Conservation (phyloP, 1,140 invertebrate genomes). For the Calephelis virginiensis region DNA sequence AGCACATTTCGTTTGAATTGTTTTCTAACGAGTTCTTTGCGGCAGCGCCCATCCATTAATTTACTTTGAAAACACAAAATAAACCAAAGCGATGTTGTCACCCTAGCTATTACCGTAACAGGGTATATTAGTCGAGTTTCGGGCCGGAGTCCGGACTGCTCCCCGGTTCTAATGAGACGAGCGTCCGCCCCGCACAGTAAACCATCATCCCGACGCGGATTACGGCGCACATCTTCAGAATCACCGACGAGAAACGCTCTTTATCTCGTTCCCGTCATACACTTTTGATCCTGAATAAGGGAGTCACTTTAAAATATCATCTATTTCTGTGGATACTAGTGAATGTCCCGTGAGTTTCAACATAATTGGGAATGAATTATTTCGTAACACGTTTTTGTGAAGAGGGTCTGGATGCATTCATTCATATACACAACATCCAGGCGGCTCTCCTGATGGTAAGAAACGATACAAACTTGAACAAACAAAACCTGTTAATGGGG, state of each 20-base stretch:
- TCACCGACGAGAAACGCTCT: conserved; percentile 1
- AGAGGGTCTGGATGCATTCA: too few species aligned
- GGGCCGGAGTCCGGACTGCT: not conserved
- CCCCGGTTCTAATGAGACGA: conserved; percentile 12
- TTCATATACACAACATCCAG: too few species aligned
- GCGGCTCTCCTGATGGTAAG: too few species aligned
- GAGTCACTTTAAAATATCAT: not conserved
- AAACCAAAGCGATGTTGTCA: not conserved
- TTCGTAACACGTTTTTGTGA: too few species aligned
- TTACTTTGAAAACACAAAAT: too few species aligned
- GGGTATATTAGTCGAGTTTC: conserved; percentile 8
- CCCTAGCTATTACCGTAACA: not conserved
- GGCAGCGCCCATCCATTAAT: too few species aligned
- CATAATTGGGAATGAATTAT: not conserved
- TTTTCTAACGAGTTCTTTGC: too few species aligned
- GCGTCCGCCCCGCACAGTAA: conserved; percentile 5
- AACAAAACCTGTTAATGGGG: too few species aligned
- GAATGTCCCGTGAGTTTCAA: not conserved
- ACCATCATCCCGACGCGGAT: conserved; percentile 7
- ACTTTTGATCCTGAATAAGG: conserved; percentile 6
- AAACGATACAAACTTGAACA: too few species aligned
- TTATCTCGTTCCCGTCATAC: not conserved
- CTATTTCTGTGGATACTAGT: not conserved
- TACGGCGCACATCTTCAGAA: conserved; percentile 3
- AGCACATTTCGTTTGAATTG: too few species aligned